Percentiles rank a stretch among this genome's conserved stretches.
Conservation (phyloP, 2,888 invertebrate genomes). For the Drosophila rellima region DNA sequence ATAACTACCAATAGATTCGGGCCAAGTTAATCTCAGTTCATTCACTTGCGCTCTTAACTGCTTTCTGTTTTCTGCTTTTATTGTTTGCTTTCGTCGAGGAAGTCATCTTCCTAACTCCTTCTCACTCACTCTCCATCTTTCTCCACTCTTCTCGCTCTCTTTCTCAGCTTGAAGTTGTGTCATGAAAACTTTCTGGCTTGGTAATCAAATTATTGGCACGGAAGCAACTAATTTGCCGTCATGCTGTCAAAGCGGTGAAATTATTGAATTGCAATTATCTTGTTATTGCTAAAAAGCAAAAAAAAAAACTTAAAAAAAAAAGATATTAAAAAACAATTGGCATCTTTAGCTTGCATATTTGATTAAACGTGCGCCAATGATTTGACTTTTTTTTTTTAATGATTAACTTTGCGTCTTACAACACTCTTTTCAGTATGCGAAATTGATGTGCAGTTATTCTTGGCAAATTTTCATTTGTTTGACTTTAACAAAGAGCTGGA, state of each 20-base stretch:
- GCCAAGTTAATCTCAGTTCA: slow-evolving; percentile 30
- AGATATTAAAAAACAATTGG: slow-evolving; percentile 14
- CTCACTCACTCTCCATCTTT: too few relatives aligned
- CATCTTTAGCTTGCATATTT: slow-evolving; percentile 22
- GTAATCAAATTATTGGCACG: slow-evolving; percentile 54
- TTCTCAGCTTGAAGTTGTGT: slow-evolving; percentile 30
- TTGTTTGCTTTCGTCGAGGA: slow-evolving; percentile 35
- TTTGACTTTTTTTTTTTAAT: slow-evolving; percentile 31
- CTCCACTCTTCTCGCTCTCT: slow-evolving; percentile 14
- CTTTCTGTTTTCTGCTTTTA: slow-evolving; percentile 18
- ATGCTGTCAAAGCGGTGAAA: slow-evolving; percentile 55
- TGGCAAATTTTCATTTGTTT: background rate
- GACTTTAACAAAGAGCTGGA: background rate
- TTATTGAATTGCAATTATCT: slow-evolving; percentile 67
- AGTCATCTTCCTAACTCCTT: slow-evolving; percentile 49
- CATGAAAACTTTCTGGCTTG: slow-evolving; percentile 67
- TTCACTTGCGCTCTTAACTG: slow-evolving; percentile 43
- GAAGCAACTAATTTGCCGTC: slow-evolving; percentile 67
- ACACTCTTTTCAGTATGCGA: slow-evolving; percentile 9
- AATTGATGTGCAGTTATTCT: background rate
- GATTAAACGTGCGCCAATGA: slow-evolving; percentile 46
- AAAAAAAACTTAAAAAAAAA: slow-evolving; percentile 10
- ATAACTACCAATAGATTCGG: slow-evolving; percentile 13
- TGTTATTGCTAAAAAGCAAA: slow-evolving; percentile 74
- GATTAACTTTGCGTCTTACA: slow-evolving; percentile 8